A percentile compares a stretch with the other conserved stretches of the same genome.
Evolutionary conservation across 2,888 invertebrate species (phyloP).

Genomic region (Aleiodes leptofemur): DNA sequence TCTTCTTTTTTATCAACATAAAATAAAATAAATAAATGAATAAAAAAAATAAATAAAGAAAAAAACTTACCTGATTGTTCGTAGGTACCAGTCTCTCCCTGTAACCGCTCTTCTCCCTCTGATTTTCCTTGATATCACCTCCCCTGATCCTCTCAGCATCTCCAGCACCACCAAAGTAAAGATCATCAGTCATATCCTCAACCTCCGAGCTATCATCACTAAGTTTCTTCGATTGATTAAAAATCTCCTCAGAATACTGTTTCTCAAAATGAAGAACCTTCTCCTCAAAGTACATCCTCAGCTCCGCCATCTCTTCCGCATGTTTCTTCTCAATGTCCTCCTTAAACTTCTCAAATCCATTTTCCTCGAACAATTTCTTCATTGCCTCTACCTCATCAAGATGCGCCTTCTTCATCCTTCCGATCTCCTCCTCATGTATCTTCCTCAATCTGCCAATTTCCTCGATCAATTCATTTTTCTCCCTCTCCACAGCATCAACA

Average conservation of each 20-base stretch:
- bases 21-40: not conserved
- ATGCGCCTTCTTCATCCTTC: slow-evolving; percentile 54
- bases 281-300: slow-evolving; percentile 87
- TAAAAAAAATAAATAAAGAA: not conserved
- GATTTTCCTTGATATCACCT: not conserved
- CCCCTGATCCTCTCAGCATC: slow-evolving; percentile 45
- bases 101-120: not conserved
- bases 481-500: not conserved
- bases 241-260: slow-evolving; percentile 84
- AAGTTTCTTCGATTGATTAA: slow-evolving; percentile 81
- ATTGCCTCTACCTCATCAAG: slow-evolving; percentile 72
- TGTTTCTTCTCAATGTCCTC: slow-evolving; percentile 81
- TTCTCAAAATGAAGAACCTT: slow-evolving; percentile 88
- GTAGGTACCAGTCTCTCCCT: not conserved
- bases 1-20: too few relatives aligned
- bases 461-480: slow-evolving; percentile 44
- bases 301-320: slow-evolving; percentile 86
- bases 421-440: slow-evolving; percentile 61
- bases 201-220: slow-evolving; percentile 74
- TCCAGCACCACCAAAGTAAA: slow-evolving; percentile 65
- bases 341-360: slow-evolving; percentile 77
- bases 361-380: slow-evolving; percentile 77
- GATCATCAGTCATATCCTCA: slow-evolving; percentile 75
- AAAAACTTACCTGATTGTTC: slow-evolving; percentile 1
- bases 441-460: slow-evolving; percentile 59